Evolutionary conservation across 2,113 vertebrate genomes (phyloP), one percentile per base, ranked within the genome.

Genomic region (Pomatostomus ruficeps): DNA sequence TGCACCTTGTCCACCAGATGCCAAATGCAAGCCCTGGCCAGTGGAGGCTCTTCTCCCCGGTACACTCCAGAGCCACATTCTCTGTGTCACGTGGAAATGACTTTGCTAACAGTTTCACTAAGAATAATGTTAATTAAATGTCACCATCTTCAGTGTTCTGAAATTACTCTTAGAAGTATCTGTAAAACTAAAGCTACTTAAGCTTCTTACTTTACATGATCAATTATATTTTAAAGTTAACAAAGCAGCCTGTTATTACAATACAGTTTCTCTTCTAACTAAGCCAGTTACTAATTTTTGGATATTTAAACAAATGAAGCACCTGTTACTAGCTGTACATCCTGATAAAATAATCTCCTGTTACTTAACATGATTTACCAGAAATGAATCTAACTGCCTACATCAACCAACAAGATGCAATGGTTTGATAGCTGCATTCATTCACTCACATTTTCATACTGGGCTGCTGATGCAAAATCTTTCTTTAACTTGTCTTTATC

Each of bases 311-410:
- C 76, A 91, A 88, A 85, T 67, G 7, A 42, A 65, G 35, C 65
- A 80, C 71, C 88, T 93, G 94, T 81, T 76, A 95, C 88, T 78
- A 80, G 42, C 91, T 65, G 65, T 43, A 85, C 67, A 85, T 68
- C 33, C 75, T 54, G 62, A 75, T 58, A 89, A 81, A 95, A 77
- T 62, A 86, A 40, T 77, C 78, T 80, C 89, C 86, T 95, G 73
- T 93, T 86, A 84, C 91, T 89, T 95, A 96, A 73, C 78, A 55
- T 62, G 75, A 89, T 87, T 86, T 93, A 76, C 43, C 62, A 75
- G 73, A 87, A 91, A 76, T 91, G 4, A 91, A 85, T 79, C 49
- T 49, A 88, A 85, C 55, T 89, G 19, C 26, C 75, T 71, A 2
- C 62, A 66, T 72, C 91, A 91, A 20, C 49, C 22, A 31, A 38